Base-by-base conservation (phyloP, 1,140 invertebrate species). In the Achatina immaculata region DNA sequence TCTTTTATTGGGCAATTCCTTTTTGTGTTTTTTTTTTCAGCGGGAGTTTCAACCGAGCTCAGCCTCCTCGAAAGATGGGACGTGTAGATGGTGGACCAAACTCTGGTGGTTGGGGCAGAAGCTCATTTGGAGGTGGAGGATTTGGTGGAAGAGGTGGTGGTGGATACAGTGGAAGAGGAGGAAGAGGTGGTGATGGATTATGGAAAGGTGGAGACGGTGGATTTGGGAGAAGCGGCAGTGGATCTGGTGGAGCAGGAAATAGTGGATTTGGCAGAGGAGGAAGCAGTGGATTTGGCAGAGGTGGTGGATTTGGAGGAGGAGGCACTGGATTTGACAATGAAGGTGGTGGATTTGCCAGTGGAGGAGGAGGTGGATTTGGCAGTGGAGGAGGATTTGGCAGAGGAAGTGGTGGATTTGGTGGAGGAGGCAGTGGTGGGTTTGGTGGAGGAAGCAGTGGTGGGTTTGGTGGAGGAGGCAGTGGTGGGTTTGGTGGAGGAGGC, bases 61-160 rank as follows among this genome's bases (percentile, higher is more conserved):
- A 45, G 11, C 66, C 66, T 80, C 78, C 78, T 24, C 19, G 66
- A 16, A 80, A 80, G 68, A 80, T 80, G 78, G 31, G 34, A 36
- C 78, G 78, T 31, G 43, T 58, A 14, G 66, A 80, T 45, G 9
- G 14, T 24, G 55, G 58, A 7, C 36, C 31, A 24, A 0, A 21
- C 0, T 2, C 42, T 28, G 72, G 74, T 38, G 51, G 74, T 28
- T 42, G 42, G 31, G 74, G 51, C 24, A 51, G 74, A 42, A 51
- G 34, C 16, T 76, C 31, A 16, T 34, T 2, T 62, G 51, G 48
- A 38, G 74, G 74, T 31, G 21, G 55, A 21, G 78, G 77, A 28
- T 43, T n/a, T 71, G 42, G 62, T 28, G 58, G 75, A 19, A 31
- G 31, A 42, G 24, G 58, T 62, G 75, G 75, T 51, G 66, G 65